Conservation (phyloP, 2,888 invertebrate species). For the Phalera bucephala region DNA sequence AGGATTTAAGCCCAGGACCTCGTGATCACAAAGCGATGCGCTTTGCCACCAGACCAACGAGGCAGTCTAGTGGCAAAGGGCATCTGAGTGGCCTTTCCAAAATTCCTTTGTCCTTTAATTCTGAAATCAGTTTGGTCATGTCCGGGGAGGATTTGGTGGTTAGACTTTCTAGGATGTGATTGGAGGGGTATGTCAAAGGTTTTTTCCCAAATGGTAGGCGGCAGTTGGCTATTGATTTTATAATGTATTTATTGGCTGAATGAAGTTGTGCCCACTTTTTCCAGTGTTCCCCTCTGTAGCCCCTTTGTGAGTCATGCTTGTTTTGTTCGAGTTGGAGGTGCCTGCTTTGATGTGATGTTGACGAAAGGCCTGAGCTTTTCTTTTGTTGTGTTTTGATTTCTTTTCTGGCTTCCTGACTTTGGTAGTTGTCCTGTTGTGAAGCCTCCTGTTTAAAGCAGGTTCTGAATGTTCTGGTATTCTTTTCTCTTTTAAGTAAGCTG, state of each 20-base stretch:
- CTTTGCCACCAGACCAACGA: too few relatives aligned
- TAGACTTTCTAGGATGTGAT: not conserved
- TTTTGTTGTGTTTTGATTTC: too few relatives aligned
- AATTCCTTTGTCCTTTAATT: too few relatives aligned
- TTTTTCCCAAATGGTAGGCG: conserved; percentile 1
- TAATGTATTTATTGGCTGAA: conserved; percentile 1
- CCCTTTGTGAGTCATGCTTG: not conserved
- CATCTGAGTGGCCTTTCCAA: conserved; percentile 7
- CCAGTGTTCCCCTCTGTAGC: not conserved
- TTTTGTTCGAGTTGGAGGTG: conserved; percentile 5
- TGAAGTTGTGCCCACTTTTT: not conserved
- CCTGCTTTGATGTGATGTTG: conserved; percentile 19
- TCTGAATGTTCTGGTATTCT: too few relatives aligned
- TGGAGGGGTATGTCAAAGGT: conserved; percentile 1
- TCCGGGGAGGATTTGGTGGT: not conserved
- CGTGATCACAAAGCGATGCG: too few relatives aligned
- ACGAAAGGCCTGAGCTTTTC: conserved; percentile 36
- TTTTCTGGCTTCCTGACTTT: not conserved
- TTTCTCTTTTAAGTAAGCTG: too few relatives aligned
- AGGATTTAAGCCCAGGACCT: too few relatives aligned
- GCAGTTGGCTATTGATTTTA: not conserved
- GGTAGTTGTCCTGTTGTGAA: too few relatives aligned
- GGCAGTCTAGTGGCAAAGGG: too few relatives aligned
- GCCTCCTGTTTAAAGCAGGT: too few relatives aligned
- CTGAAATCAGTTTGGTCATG: conserved; percentile 5